Conservation (phyloP, 1,140 invertebrate genomes). For the Reticulitermes speratus region DNA sequence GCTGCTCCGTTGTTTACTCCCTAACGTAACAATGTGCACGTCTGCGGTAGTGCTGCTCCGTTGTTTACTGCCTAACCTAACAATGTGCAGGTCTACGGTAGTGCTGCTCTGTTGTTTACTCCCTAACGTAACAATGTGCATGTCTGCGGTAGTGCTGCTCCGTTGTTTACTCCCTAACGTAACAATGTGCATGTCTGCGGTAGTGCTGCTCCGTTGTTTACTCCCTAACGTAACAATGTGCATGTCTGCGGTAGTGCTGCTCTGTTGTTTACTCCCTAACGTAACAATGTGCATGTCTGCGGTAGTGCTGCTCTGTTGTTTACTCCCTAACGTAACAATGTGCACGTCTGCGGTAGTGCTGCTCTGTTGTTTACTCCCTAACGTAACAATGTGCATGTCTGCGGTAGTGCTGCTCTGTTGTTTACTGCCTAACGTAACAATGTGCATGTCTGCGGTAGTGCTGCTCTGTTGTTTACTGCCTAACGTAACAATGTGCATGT, state of each 20-base stretch:
- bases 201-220: not conserved
- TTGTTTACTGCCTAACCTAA: not conserved
- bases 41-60: not conserved
- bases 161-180: not conserved
- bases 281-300: not conserved
- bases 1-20: not conserved
- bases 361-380: not conserved
- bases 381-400: not conserved
- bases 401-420: not conserved
- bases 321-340: conserved; percentile 5
- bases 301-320: not conserved
- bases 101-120: not conserved
- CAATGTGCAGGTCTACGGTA: not conserved
- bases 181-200: not conserved
- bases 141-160: not conserved
- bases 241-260: not conserved
- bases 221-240: not conserved
- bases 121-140: not conserved
- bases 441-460: not conserved
- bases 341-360: not conserved
- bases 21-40: not conserved
- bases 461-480: not conserved
- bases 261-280: not conserved
- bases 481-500: not conserved
- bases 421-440: conserved; percentile 7